These are phyloP conservation scores for Philaethria dido DNA, from an alignment of 2,888 invertebrate genomes.

Conservation along the genomic window DNA sequence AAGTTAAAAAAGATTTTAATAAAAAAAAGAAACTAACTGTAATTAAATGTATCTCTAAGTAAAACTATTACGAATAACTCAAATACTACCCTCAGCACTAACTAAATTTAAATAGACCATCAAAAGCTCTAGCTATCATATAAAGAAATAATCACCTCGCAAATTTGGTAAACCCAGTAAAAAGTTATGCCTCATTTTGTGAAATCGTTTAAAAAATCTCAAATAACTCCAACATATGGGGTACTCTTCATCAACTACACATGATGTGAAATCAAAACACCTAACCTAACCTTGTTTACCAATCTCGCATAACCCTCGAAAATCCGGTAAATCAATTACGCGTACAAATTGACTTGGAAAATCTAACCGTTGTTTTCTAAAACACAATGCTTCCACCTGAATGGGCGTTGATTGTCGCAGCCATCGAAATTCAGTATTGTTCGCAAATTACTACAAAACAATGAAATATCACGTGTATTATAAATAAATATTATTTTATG, in stretches of 20 bases:
- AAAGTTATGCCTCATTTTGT: too few relatives aligned
- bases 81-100: too few relatives aligned
- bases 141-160: too few relatives aligned
- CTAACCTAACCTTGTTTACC: conserved; percentile 18
- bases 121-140: too few relatives aligned
- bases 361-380: conserved; percentile 46
- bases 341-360: conserved; percentile 45
- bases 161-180: too few relatives aligned
- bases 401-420: conserved; percentile 51
- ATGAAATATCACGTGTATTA: conserved; percentile 25
- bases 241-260: neutral
- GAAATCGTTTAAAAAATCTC: too few relatives aligned
- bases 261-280: neutral
- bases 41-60: too few relatives aligned
- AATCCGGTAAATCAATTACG: conserved; percentile 45
- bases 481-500: conserved; percentile 22
- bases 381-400: conserved; percentile 50
- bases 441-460: conserved; percentile 40
- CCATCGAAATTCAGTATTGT: conserved; percentile 44
- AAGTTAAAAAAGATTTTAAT: too few relatives aligned
- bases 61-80: too few relatives aligned
- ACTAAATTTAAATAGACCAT: too few relatives aligned
- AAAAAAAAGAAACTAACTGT: too few relatives aligned
- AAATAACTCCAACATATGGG: neutral
- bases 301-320: conserved; percentile 28